These are phyloP conservation scores for Drosophila quasianomalipes DNA, from an alignment of 2,888 invertebrate genomes.

Conservation along the genomic window DNA sequence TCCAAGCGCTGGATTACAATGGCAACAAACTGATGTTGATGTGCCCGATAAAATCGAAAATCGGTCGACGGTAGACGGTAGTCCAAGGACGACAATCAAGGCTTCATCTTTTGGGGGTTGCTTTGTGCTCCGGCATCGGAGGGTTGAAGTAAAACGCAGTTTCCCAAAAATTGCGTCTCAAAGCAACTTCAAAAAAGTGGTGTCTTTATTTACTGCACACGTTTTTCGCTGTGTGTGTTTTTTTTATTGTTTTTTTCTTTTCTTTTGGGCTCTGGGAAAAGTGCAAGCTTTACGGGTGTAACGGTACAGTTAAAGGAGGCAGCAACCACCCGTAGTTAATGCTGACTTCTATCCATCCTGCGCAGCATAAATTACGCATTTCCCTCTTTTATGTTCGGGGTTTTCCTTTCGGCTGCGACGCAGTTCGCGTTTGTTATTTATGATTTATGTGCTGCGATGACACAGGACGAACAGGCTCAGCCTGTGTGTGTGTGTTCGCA, in stretches of 20 bases:
- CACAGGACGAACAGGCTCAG: slow-evolving; percentile 54
- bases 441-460: slow-evolving; percentile 79
- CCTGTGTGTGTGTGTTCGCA: neutral
- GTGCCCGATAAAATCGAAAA: slow-evolving; percentile 48
- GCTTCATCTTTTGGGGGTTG: slow-evolving; percentile 47
- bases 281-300: slow-evolving; percentile 55
- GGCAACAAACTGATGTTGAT: slow-evolving; percentile 49
- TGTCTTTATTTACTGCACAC: slow-evolving; percentile 41
- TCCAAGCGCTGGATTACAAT: slow-evolving; percentile 51
- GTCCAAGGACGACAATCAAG: slow-evolving; percentile 50
- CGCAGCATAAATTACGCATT: slow-evolving; percentile 81
- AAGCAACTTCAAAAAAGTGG: slow-evolving; percentile 51
- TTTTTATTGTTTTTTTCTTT: neutral
- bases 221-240: neutral
- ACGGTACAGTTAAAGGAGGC: slow-evolving; percentile 43
- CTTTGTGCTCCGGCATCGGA: slow-evolving; percentile 12
- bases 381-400: slow-evolving; percentile 44
- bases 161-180: slow-evolving; percentile 75
- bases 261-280: slow-evolving; percentile 49
- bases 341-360: slow-evolving; percentile 48
- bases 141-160: slow-evolving; percentile 76
- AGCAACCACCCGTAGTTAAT: slow-evolving; percentile 57
- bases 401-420: slow-evolving; percentile 59
- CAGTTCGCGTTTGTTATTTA: slow-evolving; percentile 75
- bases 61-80: slow-evolving; percentile 20